Evolutionary conservation across 2,113 vertebrate genomes (phyloP).

Genomic region (Athene noctua): DNA sequence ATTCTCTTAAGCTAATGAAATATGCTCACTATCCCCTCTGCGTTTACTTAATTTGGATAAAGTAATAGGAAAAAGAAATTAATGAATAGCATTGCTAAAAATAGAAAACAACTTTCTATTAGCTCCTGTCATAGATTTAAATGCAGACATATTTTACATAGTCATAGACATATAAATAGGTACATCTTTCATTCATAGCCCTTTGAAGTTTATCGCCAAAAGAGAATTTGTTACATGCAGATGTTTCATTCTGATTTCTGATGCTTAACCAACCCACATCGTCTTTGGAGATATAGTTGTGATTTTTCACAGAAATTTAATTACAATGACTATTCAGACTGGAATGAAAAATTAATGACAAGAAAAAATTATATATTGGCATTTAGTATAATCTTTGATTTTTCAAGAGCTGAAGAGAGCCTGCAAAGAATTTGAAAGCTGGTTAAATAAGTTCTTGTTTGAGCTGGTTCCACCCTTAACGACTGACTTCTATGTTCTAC

Average conservation of each 20-base stretch:
- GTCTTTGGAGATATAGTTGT: constrained; percentile 12
- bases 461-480: not conserved
- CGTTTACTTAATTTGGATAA: not conserved
- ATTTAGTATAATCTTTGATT: not conserved
- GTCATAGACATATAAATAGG: not conserved
- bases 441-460: not conserved
- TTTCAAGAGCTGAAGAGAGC: not conserved
- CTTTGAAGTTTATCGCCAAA: constrained; percentile 24
- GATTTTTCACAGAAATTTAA: constrained; percentile 38
- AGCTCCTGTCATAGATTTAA: not conserved
- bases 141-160: not conserved
- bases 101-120: not conserved
- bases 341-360: constrained; percentile 34
- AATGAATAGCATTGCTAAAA: not conserved
- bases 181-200: not conserved
- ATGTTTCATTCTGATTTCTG: constrained; percentile 46
- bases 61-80: not conserved
- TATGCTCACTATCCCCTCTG: not conserved
- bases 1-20: not conserved
- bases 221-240: constrained; percentile 2
- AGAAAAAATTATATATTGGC: not conserved
- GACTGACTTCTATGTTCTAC: not conserved
- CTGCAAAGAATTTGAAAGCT: not conserved
- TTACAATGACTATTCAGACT: constrained; percentile 12
- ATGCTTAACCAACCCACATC: constrained; percentile 18